phyloP scores from a whole-genome alignment of 1,140 invertebrate species.

The Himalopsyche phryganea region DNA sequence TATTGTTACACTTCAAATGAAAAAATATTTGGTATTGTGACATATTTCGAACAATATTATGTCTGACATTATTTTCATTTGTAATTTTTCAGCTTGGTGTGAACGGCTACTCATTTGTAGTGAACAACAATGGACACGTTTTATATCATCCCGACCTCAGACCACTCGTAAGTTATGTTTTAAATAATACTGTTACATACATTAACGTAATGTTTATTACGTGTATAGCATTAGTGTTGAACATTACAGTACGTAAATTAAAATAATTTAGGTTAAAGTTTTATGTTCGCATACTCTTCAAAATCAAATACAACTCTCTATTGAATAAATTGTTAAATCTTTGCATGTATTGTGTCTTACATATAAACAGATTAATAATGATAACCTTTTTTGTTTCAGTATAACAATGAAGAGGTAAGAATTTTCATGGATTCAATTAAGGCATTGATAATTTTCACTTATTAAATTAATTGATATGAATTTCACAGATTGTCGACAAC shows the following conservation, averaged over 20 bases:
- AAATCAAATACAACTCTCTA: not conserved
- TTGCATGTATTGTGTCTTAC: too few relatives aligned
- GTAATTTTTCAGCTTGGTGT: constrained; percentile 76
- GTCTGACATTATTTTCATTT: too few relatives aligned
- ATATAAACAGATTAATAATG: constrained; percentile 20
- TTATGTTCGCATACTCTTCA: not conserved
- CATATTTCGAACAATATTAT: constrained; percentile 6
- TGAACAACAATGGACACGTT: constrained; percentile 96
- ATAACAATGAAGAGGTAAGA: constrained; percentile 53
- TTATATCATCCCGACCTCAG: constrained; percentile 96
- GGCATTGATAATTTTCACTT: not conserved
- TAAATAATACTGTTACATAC: not conserved
- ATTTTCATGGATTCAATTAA: too few relatives aligned
- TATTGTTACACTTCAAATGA: too few relatives aligned
- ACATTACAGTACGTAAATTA: too few relatives aligned
- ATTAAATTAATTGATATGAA: not conserved
- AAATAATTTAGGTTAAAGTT: constrained; percentile 1
- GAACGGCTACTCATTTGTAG: constrained; percentile 94
- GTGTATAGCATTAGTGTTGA: too few relatives aligned
- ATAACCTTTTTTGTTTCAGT: constrained; percentile 40
- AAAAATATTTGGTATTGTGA: constrained; percentile 6
- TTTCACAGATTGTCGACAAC: too few relatives aligned
- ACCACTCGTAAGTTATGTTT: constrained; percentile 68
- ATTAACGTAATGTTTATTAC: too few relatives aligned
- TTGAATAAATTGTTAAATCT: too few relatives aligned